Evolutionary conservation across 1,140 invertebrate genomes (phyloP), one percentile per base, ranked within the genome.

Genomic region (Zaprionus davidi): DNA sequence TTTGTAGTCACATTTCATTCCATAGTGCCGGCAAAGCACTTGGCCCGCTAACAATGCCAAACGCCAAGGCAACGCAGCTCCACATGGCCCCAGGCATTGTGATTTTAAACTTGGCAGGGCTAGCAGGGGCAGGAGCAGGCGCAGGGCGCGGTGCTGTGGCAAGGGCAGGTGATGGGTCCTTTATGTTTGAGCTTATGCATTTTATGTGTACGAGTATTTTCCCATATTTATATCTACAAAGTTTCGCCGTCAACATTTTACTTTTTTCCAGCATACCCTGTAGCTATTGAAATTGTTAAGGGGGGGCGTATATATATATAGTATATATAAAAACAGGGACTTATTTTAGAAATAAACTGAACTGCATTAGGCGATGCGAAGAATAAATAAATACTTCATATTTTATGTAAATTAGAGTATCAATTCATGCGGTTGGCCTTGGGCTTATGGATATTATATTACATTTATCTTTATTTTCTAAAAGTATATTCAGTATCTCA

Each of bases 221-320:
- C 71, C 46, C 58, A 68, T 53, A 82, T 59, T 78, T 72, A 71
- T 82, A 80, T 81, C 71, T 56, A 41, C 72, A 86, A 69, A 57
- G 62, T 73, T 68, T 74, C 22, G 56, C 41, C 67, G 59, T 82
- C 59, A 65, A 64, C 66, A 59, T 76, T 64, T 69, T 57, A 12
- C 12, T 71, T 60, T 76, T 85, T 67, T 56, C 9, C 49, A 38
- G 24, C 34, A 31, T 64, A 64, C 46, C 28, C 62, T 63, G 13
- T 51, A 64, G n/a, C 26, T 44, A 57, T 57, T 34, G n/a, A 12
- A 34, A 57, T 13, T 15, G 12, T 31, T n/a, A 2, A 46, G n/a
- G 0, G n/a, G 41, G 41, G 41, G 9, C 11, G 2, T 0, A 2
- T 17, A 2, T 0, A n/a, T 6, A 9, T n/a, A n/a, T n/a, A n/a